Base-by-base conservation (phyloP, 2,888 invertebrate genomes). In the Aquatica leii region DNA sequence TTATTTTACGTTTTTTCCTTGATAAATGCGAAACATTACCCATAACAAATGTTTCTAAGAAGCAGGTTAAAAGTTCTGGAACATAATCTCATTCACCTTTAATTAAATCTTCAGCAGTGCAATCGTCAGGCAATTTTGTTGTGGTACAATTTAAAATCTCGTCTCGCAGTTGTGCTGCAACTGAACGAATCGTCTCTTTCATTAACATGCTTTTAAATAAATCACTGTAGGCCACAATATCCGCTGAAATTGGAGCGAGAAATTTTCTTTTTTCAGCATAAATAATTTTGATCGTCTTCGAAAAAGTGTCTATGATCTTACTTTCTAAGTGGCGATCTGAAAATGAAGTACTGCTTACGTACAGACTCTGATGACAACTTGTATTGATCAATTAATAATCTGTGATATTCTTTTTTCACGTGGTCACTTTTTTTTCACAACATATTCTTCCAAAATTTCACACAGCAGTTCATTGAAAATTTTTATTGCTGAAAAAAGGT, bases 191-290 rank as follows among this genome's bases (percentile, higher is more conserved):
- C 15, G 53, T 67, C 69, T 73, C 69, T 66, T 69, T 73, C 51
- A 59, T 65, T 67, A 68, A 57, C 66, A 73, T 71, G 43, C 68
- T 65, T 68, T 72, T 68, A 60, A 72, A 73, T 61, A 73, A 68
- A 67, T 72, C n/a, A n/a, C n/a, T n/a, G n/a, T n/a, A n/a, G n/a
- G n/a, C n/a, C n/a, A n/a, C n/a, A n/a, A n/a, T 40, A n/a, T 40
- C 2, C 4, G 2, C 40, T 6, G 40, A 15, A 17, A 15, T 15
- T n/a, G 46, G 46, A 46, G 46, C 46, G 9, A 46, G 9, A 46
- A 15, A 46, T 17, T 46, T 46, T n/a, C 17, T 5, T n/a, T n/a
- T n/a, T n/a, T n/a, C n/a, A n/a, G n/a, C n/a, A n/a, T n/a, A n/a
- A n/a, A n/a, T n/a, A n/a, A 46, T 18, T 11, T 46, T 15, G 9